A percentile compares a stretch with the other conserved stretches of the same genome.
phyloP scores from a whole-genome alignment of 2,888 invertebrate genomes.

The Microdon myrmicae region DNA sequence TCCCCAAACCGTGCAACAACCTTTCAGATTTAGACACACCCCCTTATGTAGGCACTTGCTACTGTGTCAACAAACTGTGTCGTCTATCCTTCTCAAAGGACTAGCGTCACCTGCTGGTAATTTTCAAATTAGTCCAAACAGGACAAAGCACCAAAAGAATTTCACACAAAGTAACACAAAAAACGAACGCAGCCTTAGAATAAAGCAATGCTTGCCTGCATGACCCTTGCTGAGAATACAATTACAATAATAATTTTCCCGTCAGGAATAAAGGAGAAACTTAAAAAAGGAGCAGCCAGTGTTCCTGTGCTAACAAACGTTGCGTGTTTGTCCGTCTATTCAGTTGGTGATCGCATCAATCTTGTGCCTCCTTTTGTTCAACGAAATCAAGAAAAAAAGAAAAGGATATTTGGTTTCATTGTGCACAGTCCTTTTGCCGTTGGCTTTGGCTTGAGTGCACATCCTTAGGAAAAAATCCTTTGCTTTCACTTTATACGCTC shows the following conservation, averaged over 20 bases:
- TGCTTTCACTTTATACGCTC: constrained; percentile 31
- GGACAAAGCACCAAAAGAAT: constrained; percentile 43
- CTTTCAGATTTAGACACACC: constrained; percentile 25
- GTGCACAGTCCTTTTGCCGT: background rate
- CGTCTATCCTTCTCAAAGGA: constrained; percentile 11
- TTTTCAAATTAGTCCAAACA: constrained; percentile 49
- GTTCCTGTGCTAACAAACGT: constrained; percentile 33
- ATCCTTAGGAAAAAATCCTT: constrained; percentile 30
- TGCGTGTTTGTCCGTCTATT: constrained; percentile 51
- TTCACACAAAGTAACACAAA: constrained; percentile 7
- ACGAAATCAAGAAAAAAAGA: too few species aligned
- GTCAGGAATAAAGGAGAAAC: constrained; percentile 10
- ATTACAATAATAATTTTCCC: constrained; percentile 38
- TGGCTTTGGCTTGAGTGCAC: constrained; percentile 1
- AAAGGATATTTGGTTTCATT: too few species aligned
- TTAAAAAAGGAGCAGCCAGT: constrained; percentile 35
- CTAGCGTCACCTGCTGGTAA: constrained; percentile 35
- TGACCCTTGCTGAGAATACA: constrained; percentile 40
- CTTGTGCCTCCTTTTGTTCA: constrained; percentile 20
- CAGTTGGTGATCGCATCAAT: constrained; percentile 49
- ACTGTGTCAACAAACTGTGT: constrained; percentile 17
- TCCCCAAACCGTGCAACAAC: too few species aligned
- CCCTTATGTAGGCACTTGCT: background rate
- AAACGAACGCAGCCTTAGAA: background rate
- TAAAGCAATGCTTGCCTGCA: constrained; percentile 23